phyloP scores from a whole-genome alignment of 2,113 vertebrate species.

The Elaphurus davidianus region DNA sequence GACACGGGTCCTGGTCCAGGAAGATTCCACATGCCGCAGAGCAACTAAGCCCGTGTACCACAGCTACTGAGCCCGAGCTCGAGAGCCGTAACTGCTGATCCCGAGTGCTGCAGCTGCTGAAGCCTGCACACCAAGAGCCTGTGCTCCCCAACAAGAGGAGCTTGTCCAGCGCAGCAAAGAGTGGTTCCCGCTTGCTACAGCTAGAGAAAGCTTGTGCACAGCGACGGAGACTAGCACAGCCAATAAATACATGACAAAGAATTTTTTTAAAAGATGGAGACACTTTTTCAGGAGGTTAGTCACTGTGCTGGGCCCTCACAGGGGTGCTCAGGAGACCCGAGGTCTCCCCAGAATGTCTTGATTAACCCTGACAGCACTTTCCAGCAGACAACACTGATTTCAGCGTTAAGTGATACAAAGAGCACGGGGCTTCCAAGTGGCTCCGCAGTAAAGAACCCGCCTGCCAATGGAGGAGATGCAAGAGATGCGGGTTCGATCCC shows the following conservation, averaged over 20 bases:
- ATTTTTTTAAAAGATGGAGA: neutral
- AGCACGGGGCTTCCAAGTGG: neutral
- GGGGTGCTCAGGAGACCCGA: neutral
- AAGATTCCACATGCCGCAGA: neutral
- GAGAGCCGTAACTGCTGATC: neutral
- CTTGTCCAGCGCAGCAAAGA: neutral
- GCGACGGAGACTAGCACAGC: neutral
- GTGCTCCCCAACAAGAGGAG: neutral
- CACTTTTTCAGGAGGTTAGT: neutral
- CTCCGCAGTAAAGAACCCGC: neutral
- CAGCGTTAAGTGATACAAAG: neutral
- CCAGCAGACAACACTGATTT: neutral
- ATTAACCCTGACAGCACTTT: neutral
- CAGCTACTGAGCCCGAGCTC: neutral
- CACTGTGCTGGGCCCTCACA: neutral
- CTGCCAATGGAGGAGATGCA: neutral
- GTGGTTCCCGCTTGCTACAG: neutral
- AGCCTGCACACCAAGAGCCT: neutral
- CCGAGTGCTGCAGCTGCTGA: neutral
- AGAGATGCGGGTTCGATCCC: neutral
- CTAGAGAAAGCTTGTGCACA: neutral
- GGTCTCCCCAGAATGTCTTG: neutral
- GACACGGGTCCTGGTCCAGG: neutral
- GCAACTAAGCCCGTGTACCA: neutral
- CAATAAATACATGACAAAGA: neutral